These are phyloP conservation scores for Bradypodion ventrale DNA, from an alignment of 2,797 vertebrate genomes.

Conservation along the genomic window DNA sequence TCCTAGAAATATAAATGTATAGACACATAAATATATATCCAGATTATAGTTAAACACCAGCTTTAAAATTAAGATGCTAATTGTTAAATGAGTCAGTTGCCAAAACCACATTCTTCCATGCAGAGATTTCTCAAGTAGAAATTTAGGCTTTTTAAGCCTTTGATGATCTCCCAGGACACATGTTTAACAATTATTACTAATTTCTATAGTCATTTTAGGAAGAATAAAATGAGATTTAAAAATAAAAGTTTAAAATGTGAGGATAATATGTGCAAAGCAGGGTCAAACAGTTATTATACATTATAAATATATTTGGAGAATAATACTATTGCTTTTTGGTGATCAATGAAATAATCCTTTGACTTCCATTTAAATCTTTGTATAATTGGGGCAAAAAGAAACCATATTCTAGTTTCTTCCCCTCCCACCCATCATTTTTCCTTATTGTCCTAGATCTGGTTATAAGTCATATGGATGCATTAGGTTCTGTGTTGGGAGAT, in stretches of 20 bases:
- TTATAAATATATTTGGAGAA: slow-evolving; percentile 53
- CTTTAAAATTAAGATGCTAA: slow-evolving; percentile 66
- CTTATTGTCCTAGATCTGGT: slow-evolving; percentile 30
- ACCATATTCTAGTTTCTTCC: neutral
- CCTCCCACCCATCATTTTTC: neutral
- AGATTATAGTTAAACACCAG: slow-evolving; percentile 57
- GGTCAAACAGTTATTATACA: slow-evolving; percentile 13
- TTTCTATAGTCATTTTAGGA: slow-evolving; percentile 59
- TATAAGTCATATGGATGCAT: slow-evolving; percentile 27
- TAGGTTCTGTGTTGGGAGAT: slow-evolving; percentile 22
- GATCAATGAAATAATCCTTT: slow-evolving; percentile 17
- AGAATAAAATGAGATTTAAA: slow-evolving; percentile 27
- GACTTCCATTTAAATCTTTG: neutral
- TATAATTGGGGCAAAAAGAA: neutral
- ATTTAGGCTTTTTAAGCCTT: slow-evolving; percentile 42
- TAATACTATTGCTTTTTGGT: slow-evolving; percentile 20
- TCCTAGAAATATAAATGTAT: slow-evolving; percentile 40
- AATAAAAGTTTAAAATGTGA: neutral
- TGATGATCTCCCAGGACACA: slow-evolving; percentile 31
- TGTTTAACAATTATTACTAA: slow-evolving; percentile 58
- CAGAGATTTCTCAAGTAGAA: slow-evolving; percentile 61
- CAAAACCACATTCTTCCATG: slow-evolving; percentile 49
- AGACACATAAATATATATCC: neutral
- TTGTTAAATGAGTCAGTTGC: slow-evolving; percentile 59
- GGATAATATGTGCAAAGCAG: neutral